Conservation (phyloP, 2,888 invertebrate genomes). For the Hypselothyrea guttata region DNA sequence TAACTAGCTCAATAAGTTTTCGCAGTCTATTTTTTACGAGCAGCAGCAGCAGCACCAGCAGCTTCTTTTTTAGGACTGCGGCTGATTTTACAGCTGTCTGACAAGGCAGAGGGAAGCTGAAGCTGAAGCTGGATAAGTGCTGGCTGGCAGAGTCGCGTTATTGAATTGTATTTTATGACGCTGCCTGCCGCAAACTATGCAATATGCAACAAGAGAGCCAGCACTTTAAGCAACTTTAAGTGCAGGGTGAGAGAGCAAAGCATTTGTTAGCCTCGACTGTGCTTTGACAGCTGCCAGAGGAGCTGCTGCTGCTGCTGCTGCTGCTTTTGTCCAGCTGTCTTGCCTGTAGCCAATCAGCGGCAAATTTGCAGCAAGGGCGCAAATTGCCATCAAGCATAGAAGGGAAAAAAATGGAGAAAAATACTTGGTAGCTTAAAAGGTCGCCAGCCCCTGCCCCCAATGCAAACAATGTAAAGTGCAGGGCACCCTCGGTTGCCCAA, state of each 20-base stretch:
- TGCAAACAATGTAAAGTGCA: conserved; percentile 68
- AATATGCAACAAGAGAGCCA: conserved; percentile 44
- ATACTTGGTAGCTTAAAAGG: conserved; percentile 22
- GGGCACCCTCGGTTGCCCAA: conserved; percentile 65
- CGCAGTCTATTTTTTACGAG: conserved; percentile 73
- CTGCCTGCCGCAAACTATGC: conserved; percentile 62
- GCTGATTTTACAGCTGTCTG: conserved; percentile 72
- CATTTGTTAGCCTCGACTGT: conserved; percentile 10
- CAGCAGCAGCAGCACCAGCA: conserved; percentile 22
- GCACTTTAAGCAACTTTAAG: conserved; percentile 63
- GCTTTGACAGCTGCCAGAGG: conserved; percentile 67
- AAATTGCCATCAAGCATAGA: conserved; percentile 72
- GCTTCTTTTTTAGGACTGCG: conserved; percentile 65
- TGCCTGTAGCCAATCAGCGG: conserved; percentile 68
- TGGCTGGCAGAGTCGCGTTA: too few relatives aligned
- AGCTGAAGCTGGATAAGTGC: conserved; percentile 31
- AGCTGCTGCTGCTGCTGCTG: background rate
- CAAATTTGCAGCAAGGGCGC: conserved; percentile 74
- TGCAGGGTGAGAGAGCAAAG: conserved; percentile 1
- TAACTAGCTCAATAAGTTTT: conserved; percentile 77
- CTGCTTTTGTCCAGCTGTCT: conserved; percentile 17
- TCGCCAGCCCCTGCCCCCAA: conserved; percentile 25
- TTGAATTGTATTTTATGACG: conserved; percentile 76
- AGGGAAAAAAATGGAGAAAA: conserved; percentile 24
- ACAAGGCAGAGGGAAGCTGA: conserved; percentile 38